Percentiles rank a stretch among this genome's conserved stretches.
These are phyloP conservation scores for Anabas testudineus DNA, from an alignment of 2,797 vertebrate genomes.

Conservation along the genomic window DNA sequence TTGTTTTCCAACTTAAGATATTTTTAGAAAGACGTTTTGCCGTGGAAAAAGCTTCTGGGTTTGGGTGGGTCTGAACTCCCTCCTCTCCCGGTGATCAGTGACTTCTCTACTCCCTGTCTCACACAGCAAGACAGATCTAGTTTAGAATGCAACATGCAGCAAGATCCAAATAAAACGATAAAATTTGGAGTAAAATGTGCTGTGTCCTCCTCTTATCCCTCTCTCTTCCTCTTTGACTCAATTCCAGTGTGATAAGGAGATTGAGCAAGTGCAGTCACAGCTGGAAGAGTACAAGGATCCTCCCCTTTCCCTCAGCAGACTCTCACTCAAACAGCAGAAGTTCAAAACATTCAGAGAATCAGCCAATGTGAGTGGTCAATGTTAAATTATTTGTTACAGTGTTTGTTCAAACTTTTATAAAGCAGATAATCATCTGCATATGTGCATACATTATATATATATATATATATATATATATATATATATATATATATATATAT, in stretches of 20 bases:
- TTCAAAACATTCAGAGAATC: conserved; percentile 87
- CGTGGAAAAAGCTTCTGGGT: no score
- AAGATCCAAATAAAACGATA: not conserved
- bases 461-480: no score
- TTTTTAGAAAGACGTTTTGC: no score
- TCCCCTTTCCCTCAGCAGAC: conserved; percentile 84
- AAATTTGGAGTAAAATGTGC: not conserved
- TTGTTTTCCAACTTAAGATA: no score
- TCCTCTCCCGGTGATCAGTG: not conserved
- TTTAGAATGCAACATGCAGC: no score
- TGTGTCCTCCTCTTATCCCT: conserved; percentile 16
- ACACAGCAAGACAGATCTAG: no score
- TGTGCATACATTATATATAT: not conserved
- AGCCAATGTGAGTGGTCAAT: conserved; percentile 73
- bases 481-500: no score
- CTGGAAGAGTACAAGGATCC: conserved; percentile 84
- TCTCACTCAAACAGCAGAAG: conserved; percentile 87
- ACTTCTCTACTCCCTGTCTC: not conserved
- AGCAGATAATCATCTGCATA: not conserved
- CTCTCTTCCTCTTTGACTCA: not conserved
- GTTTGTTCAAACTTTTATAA: not conserved
- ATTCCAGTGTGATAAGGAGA: conserved; percentile 83
- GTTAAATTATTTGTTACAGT: accelerated
- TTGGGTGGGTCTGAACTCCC: not conserved
- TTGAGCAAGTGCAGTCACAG: conserved; percentile 83